phyloP scores from a whole-genome alignment of 2,113 vertebrate genomes.

The Caracal caracal region DNA sequence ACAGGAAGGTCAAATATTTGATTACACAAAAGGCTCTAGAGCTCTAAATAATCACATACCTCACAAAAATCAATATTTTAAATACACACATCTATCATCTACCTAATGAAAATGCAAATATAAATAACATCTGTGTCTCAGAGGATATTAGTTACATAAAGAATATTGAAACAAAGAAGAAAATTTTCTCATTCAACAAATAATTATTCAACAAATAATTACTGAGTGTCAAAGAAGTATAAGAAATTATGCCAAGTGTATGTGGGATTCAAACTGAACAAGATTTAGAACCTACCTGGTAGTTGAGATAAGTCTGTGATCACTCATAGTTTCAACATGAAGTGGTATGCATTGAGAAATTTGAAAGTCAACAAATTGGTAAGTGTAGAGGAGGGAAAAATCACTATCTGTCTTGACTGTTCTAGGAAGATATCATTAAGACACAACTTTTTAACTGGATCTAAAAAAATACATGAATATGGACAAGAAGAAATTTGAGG shows the following conservation, averaged over 20 bases:
- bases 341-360: background rate
- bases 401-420: background rate
- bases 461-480: background rate
- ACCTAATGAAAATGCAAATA: conserved; percentile 37
- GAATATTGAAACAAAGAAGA: conserved; percentile 4
- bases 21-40: conserved; percentile 45
- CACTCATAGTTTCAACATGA: background rate
- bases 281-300: background rate
- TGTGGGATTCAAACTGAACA: background rate
- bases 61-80: conserved; percentile 60
- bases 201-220: conserved; percentile 28
- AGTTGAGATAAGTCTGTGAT: background rate
- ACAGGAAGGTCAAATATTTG: conserved; percentile 57
- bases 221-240: background rate
- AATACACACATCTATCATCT: background rate
- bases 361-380: background rate
- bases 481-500: background rate
- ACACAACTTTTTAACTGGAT: background rate
- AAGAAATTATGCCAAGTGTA: background rate
- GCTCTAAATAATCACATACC: background rate
- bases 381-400: background rate
- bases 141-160: conserved; percentile 22
- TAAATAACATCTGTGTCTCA: conserved; percentile 38
- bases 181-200: conserved; percentile 4
- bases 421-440: background rate